Percentiles rank a stretch among this genome's conserved stretches.
phyloP scores from a whole-genome alignment of 2,797 vertebrate genomes.

The Gallinago nigripennis region DNA sequence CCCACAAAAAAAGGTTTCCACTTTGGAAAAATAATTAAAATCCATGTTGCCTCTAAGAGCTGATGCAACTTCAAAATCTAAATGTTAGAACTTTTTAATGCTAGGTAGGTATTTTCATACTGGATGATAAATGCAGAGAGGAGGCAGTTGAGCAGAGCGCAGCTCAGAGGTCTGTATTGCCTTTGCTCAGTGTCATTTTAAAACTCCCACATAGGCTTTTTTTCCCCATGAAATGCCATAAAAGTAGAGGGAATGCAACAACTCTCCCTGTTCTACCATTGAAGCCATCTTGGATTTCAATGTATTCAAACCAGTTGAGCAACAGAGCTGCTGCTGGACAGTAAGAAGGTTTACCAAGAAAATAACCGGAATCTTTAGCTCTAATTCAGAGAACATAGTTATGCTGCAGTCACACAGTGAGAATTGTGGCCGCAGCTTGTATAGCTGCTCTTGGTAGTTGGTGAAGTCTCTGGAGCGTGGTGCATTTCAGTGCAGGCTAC shows the following conservation, averaged over 20 bases:
- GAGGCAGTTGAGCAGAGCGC: background rate
- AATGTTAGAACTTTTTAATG: background rate
- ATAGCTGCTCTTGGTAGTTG: background rate
- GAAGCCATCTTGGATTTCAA: background rate
- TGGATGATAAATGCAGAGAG: background rate
- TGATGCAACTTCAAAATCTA: background rate
- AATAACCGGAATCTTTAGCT: background rate
- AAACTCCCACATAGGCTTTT: background rate
- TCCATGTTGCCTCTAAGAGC: background rate
- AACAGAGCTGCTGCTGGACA: background rate
- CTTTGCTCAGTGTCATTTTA: conserved; percentile 17
- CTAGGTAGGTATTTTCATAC: background rate
- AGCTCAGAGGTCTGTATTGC: background rate
- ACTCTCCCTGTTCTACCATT: background rate
- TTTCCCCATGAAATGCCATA: background rate
- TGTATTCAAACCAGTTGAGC: background rate
- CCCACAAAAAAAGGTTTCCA: background rate
- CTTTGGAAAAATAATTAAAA: background rate
- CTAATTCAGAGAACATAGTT: background rate
- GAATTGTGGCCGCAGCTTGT: background rate
- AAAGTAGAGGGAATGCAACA: background rate
- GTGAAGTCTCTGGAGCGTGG: background rate
- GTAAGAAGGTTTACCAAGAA: background rate
- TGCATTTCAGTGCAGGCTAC: background rate
- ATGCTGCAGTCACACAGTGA: background rate